phyloP scores from a whole-genome alignment of 2,888 invertebrate species.

The Eupithecia insigniata region DNA sequence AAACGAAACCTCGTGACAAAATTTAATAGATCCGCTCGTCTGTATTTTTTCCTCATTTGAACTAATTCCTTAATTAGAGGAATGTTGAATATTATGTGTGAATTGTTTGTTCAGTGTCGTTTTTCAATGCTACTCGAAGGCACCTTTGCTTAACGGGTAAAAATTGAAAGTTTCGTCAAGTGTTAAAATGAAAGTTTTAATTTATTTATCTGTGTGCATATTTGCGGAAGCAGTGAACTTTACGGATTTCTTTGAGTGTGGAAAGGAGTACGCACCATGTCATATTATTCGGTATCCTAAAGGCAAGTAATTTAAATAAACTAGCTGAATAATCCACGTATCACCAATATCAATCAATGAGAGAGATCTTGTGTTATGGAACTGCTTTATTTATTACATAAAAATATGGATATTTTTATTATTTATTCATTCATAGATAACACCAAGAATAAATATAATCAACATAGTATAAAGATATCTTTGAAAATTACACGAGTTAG shows the following conservation, averaged over 20 bases:
- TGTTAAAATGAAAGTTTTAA: constrained; percentile 45
- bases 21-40: constrained; percentile 52
- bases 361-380: too few relatives aligned
- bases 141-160: constrained; percentile 54
- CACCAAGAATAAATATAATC: background rate
- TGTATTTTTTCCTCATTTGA: constrained; percentile 63
- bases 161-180: constrained; percentile 20
- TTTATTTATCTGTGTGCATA: constrained; percentile 49
- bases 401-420: too few relatives aligned
- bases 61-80: constrained; percentile 67
- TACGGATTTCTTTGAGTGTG: constrained; percentile 25
- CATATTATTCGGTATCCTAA: constrained; percentile 17
- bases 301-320: constrained; percentile 15
- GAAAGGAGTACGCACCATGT: constrained; percentile 26
- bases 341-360: too few relatives aligned
- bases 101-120: constrained; percentile 57
- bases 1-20: constrained; percentile 68
- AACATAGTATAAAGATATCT: background rate
- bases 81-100: constrained; percentile 62
- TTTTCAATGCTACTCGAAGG: constrained; percentile 58
- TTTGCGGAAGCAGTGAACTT: constrained; percentile 29
- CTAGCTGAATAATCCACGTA: background rate
- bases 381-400: too few relatives aligned
- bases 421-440: background rate
- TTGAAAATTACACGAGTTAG: background rate